Percentiles rank a stretch among this genome's conserved stretches.
Conservation (phyloP, 2,797 vertebrate genomes). For the Lepidocolaptes lacrymiger region DNA sequence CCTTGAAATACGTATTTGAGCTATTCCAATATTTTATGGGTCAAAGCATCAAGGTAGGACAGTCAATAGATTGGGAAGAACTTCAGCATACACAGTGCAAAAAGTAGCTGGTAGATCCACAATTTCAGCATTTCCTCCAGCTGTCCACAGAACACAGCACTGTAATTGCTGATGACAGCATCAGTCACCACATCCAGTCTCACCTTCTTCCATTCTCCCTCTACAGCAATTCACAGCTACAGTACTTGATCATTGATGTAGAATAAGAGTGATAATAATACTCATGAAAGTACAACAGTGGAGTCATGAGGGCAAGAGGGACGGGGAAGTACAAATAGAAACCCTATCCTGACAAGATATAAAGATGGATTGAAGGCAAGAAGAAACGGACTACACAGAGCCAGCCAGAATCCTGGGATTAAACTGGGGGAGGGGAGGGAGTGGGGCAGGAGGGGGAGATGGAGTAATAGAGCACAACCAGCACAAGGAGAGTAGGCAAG, state of each 20-base stretch:
- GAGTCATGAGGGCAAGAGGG: not conserved
- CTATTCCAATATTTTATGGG: not conserved
- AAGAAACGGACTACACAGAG: not conserved
- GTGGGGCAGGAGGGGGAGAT: too few relatives aligned
- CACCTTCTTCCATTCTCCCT: not conserved
- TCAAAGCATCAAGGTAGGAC: not conserved
- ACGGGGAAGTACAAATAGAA: not conserved
- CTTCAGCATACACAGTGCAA: rapidly evolving
- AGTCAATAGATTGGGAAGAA: not conserved
- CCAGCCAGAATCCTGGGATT: not conserved
- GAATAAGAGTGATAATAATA: not conserved
- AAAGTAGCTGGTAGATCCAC: not conserved
- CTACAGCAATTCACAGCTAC: not conserved
- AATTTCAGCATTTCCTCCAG: not conserved
- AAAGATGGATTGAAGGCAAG: not conserved
- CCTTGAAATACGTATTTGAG: not conserved
- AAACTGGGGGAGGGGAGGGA: not conserved
- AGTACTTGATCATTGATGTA: not conserved
- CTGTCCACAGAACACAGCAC: not conserved
- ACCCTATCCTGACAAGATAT: not conserved
- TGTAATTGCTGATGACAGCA: not conserved
- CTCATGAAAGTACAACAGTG: not conserved
- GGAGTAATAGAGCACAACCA: not conserved
- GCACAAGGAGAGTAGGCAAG: not conserved
- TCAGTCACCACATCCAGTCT: not conserved